Evolutionary conservation across 2,888 invertebrate species (phyloP), one percentile per base, ranked within the genome.

Genomic region (Spicauda simplicius): DNA sequence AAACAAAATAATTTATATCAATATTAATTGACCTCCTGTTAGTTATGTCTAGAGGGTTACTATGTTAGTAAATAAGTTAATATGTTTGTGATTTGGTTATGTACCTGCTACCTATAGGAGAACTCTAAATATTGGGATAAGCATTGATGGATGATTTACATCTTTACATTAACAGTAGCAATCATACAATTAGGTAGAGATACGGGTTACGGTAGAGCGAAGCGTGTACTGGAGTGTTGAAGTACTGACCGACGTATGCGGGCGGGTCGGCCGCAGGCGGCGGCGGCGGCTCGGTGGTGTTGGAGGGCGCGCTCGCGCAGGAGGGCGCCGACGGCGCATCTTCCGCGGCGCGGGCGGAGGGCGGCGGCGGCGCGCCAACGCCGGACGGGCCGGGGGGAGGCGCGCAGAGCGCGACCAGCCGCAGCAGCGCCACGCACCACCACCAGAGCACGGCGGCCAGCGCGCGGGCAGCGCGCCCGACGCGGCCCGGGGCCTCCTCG

Each of bases 361-460:
- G 85, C 83, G 86, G 82, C 82, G 84, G 80, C 81, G 83, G 82
- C 80, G 79, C 84, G 81, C 75, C 73, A 71, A 69, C 78, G 81
- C 82, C 83, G 85, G 85, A 78, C 84, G 87, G 85, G 88, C 87
- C 89, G 89, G 89, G 87, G 88, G 90, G 88, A 81, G 90, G 90
- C 82, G 91, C 91, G 80, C 90, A 89, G 80, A 88, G 87, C 88
- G 85, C 91, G 88, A 88, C 90, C 91, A 91, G 90, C 91, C 90
- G 91, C 89, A 90, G 90, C 90, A 91, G 90, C 90, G 91, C 90
- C 91, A 90, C 91, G 88, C 90, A 90, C 90, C 92, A 90, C 90
- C 91, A 91, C 91, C 91, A 90, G 91, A 90, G 87, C 91, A 91
- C 90, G 90, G 91, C 91, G 88, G 91, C 89, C 91, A 91, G 90